Base-by-base conservation (phyloP, 1,140 invertebrate species). In the Lepidotrigona ventralis region DNA sequence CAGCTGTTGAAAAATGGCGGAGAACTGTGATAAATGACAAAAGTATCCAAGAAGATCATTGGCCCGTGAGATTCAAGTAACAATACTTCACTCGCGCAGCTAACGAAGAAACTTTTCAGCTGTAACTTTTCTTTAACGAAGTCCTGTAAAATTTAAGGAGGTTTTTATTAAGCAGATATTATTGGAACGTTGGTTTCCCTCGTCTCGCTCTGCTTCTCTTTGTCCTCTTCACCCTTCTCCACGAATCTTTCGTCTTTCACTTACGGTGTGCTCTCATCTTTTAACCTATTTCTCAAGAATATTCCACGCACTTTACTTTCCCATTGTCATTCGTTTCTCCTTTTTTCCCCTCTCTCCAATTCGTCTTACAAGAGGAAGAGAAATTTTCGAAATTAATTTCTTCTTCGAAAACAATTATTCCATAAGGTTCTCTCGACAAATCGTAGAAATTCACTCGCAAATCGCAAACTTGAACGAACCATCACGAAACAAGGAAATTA, bases 141-240 rank as follows among this genome's bases (percentile, higher is more conserved):
- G 15, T 29, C 3, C 6, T 17, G 23, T 46, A 68, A 79, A 58
- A 70, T 70, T 58, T 46, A 58, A 70, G n/a, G 70, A 46, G 23
- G 14, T 39, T 79, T 70, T 56, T 70, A 70, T 79, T 39, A 70
- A 70, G 23, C 23, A 17, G 15, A 1, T 70, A 70, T 70, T 70
- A 58, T 19, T 39, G 21, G 15, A 70, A 69, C 19, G 29, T 46
- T 70, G 26, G 21, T 51, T 56, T 70, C 19, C 11, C 23, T n/a
- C 12, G 12, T 46, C n/a, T 46, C 12, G 0, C 12, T 46, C 3
- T 33, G 17, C 33, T 66, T 33, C 4, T 3, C 8, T 11, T 11
- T 29, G 17, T 29, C 12, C 19, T 51, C 29, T 5, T 19, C n/a
- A 33, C 1, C 51, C 71, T 60, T 70, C 9, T 64, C 2, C 29